These are phyloP conservation scores for Otus sunia DNA, from an alignment of 2,113 vertebrate species.

Conservation along the genomic window DNA sequence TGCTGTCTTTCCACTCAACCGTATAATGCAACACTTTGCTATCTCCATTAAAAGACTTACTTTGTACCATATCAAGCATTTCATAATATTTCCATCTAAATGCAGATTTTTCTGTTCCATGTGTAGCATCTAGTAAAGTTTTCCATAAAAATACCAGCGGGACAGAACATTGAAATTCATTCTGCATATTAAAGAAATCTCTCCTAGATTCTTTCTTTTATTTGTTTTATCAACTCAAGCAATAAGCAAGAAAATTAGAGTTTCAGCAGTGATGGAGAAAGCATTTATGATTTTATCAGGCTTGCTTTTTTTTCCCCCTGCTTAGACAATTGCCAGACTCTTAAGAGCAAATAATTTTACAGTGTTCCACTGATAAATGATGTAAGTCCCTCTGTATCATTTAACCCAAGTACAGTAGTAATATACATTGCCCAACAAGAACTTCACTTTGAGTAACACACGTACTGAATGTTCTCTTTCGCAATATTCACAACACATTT, in stretches of 20 bases:
- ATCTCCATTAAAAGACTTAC: slow-evolving; percentile 72
- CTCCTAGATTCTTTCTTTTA: slow-evolving; percentile 71
- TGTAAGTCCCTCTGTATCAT: slow-evolving; percentile 53
- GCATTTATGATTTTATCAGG: slow-evolving; percentile 74
- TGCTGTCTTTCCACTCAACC: slow-evolving; percentile 73
- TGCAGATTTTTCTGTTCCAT: slow-evolving; percentile 81
- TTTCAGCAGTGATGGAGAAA: slow-evolving; percentile 71
- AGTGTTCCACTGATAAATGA: slow-evolving; percentile 59
- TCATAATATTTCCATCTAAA: slow-evolving; percentile 86
- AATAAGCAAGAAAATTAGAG: slow-evolving; percentile 82
- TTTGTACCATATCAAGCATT: slow-evolving; percentile 73
- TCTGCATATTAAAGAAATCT: slow-evolving; percentile 80
- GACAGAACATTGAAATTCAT: slow-evolving; percentile 78
- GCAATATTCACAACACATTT: slow-evolving; percentile 44
- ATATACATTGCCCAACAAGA: not conserved
- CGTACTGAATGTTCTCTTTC: slow-evolving; percentile 28
- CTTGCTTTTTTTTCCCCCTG: not conserved
- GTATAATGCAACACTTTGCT: slow-evolving; percentile 71
- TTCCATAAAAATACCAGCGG: slow-evolving; percentile 82
- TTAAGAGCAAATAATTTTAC: slow-evolving; percentile 61
- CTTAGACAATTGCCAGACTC: slow-evolving; percentile 64
- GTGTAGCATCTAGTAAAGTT: slow-evolving; percentile 71
- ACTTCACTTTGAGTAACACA: slow-evolving; percentile 26
- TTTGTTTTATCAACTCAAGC: slow-evolving; percentile 83
- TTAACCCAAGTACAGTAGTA: slow-evolving; percentile 40